Evolutionary conservation across 1,140 invertebrate species (phyloP), one percentile per base, ranked within the genome.

Genomic region (Andricus grossulariae): DNA sequence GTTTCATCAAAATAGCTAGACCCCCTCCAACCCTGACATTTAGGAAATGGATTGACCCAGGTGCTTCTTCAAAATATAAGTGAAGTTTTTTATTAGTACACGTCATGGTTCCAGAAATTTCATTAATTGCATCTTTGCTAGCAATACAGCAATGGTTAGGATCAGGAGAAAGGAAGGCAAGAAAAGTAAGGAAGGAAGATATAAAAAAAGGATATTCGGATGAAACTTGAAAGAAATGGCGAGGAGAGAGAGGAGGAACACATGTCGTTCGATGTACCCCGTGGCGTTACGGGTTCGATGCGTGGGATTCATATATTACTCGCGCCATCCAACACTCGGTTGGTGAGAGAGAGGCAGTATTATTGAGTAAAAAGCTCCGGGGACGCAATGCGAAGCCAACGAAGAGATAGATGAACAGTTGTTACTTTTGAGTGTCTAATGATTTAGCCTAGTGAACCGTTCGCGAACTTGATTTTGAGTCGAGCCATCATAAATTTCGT

Each of bases 231-330:
- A 77, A 84, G 80, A 83, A 82, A 84, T 80, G 75, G 80, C 79
- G 71, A 80, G 74, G 73, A 79, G 80, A 79, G 77, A 80, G 80
- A 81, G 85, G 85, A 83, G 86, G 87, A 91, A 91, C 90, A 91
- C 89, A 91, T 91, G 90, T 91, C 90, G 90, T 86, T 91, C 84
- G 86, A 78, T 86, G 87, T 91, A 88, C 83, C 90, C 90, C 90
- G 89, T 81, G 80, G 90, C 86, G 89, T 86, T 83, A 81, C 85
- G 85, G 85, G 84, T 88, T 88, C 88, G 86, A 87, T 91, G 88
- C 90, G 89, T 91, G 88, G 89, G 89, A 90, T 90, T 91, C 89
- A 88, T 91, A 84, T 84, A 87, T 87, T 85, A 85, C 77, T 76
- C 80, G 81, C 77, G 77, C 80, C 66, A 82, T 77, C 82, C 81